A percentile compares a stretch with the other conserved stretches of the same genome.
Conservation (phyloP, 2,888 invertebrate species). For the Lasioglossum figueresi region DNA sequence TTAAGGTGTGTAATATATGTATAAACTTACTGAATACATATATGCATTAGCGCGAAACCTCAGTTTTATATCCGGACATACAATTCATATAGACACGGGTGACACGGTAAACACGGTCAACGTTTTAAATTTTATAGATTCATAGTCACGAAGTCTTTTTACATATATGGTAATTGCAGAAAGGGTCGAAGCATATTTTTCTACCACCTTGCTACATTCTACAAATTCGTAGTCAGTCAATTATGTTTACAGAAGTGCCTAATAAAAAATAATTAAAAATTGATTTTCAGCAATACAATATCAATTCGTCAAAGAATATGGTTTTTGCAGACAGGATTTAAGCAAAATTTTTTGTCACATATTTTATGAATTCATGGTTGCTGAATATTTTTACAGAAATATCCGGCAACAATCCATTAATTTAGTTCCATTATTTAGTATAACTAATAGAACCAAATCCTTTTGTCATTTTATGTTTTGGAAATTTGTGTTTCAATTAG, state of each 20-base stretch:
- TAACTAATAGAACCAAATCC: too few species aligned
- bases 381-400: not conserved
- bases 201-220: not conserved
- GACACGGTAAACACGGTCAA: not conserved
- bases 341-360: not conserved
- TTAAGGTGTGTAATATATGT: not conserved
- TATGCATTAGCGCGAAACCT: not conserved
- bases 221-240: not conserved
- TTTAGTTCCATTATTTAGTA: too few species aligned
- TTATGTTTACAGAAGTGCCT: not conserved
- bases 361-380: not conserved
- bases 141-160: not conserved
- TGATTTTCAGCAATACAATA: not conserved
- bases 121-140: not conserved
- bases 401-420: not conserved
- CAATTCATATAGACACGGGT: not conserved
- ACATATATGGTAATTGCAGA: not conserved
- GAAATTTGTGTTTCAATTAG: not conserved
- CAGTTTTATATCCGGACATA: not conserved
- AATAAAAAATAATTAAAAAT: not conserved
- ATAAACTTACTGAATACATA: not conserved
- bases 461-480: not conserved
- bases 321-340: not conserved
- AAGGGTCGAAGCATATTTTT: not conserved
- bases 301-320: not conserved